Evolutionary conservation across 2,888 invertebrate genomes (phyloP).

Genomic region (Globia sparganii): DNA sequence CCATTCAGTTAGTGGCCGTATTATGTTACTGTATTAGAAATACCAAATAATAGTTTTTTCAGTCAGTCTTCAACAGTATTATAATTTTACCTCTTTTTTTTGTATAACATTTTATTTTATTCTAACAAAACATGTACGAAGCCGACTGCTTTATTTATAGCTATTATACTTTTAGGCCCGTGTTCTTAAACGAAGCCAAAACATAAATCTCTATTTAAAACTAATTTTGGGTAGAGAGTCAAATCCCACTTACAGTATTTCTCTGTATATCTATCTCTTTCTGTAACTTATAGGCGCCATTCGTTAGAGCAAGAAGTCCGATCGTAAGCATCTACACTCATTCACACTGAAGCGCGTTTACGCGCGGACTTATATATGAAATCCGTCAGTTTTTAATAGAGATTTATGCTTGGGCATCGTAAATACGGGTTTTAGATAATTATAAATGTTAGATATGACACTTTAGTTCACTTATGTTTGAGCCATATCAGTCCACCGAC

Average conservation of each 20-base stretch:
- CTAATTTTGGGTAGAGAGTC: not conserved
- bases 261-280: not conserved
- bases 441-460: slow-evolving; percentile 27
- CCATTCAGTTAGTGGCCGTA: not conserved
- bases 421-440: slow-evolving; percentile 26
- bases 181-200: slow-evolving; percentile 3
- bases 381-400: not conserved
- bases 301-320: not conserved
- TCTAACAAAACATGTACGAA: slow-evolving; percentile 19
- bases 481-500: slow-evolving; percentile 81
- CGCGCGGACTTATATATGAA: not conserved
- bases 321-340: not conserved
- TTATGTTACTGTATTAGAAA: not conserved
- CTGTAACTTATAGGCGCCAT: too few relatives aligned
- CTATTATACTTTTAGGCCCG: slow-evolving; percentile 1
- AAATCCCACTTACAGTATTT: not conserved
- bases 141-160: slow-evolving; percentile 16
- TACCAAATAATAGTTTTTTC: slow-evolving; percentile 5
- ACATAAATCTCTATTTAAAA: not conserved
- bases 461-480: slow-evolving; percentile 33
- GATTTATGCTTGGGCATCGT: slow-evolving; percentile 1
- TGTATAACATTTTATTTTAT: not conserved
- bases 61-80: slow-evolving; percentile 33
- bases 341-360: not conserved
- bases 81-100: not conserved